Evolutionary conservation across 2,797 vertebrate species (phyloP).

Genomic region (Pristis pectinata): DNA sequence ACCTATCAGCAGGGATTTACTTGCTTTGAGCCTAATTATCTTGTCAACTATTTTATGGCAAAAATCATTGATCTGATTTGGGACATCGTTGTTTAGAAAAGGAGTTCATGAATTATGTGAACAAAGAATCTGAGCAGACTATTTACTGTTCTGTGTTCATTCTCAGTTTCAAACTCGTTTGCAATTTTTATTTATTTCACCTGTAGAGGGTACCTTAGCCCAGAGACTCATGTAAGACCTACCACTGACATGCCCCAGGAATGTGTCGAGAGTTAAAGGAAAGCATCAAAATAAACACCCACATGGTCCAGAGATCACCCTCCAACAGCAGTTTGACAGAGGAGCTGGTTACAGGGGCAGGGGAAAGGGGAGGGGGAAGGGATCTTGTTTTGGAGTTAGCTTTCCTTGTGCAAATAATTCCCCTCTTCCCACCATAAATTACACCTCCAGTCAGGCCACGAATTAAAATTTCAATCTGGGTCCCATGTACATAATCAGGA

Average conservation of each 20-base stretch:
- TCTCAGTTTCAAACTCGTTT: not conserved
- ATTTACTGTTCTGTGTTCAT: not conserved
- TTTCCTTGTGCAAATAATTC: not conserved
- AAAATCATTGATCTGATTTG: not conserved
- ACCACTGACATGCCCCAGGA: not conserved
- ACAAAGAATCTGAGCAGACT: not conserved
- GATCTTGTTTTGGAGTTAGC: not conserved
- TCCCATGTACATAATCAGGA: not conserved
- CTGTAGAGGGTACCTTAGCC: not conserved
- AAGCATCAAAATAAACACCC: no score
- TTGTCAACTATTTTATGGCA: not conserved
- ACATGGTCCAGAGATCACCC: no score
- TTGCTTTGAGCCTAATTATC: no score
- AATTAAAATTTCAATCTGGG: not conserved
- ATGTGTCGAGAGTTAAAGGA: no score
- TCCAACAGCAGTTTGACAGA: not conserved
- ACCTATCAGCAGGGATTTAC: no score
- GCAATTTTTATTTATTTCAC: not conserved
- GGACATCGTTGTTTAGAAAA: not conserved
- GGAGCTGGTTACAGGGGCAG: no score
- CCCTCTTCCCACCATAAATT: not conserved
- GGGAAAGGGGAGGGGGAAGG: no score
- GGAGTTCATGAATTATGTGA: not conserved
- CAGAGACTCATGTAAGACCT: not conserved
- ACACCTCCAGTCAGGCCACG: not conserved